phyloP scores from a whole-genome alignment of 2,797 vertebrate species.

The Pangasius mekongensis region DNA sequence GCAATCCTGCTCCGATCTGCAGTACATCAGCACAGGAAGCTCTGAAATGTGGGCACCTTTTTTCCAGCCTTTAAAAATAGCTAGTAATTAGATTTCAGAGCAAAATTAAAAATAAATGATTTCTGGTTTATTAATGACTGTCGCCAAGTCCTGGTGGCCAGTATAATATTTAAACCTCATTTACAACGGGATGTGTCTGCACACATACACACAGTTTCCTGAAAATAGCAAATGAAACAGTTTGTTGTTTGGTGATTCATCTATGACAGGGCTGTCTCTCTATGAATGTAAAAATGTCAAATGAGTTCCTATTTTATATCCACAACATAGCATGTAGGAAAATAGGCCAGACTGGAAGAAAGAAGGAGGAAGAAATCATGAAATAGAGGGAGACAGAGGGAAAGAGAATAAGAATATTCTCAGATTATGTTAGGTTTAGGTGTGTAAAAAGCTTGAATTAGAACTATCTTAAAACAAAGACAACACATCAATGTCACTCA shows the following conservation, averaged over 20 bases:
- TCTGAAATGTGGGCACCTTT: slow-evolving; percentile 68
- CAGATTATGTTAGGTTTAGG: background rate
- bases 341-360: slow-evolving; percentile 4
- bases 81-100: slow-evolving; percentile 81
- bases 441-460: background rate
- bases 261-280: slow-evolving; percentile 15
- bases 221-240: slow-evolving; percentile 4
- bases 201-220: background rate
- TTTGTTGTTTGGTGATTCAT: slow-evolving; percentile 23
- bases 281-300: slow-evolving; percentile 22
- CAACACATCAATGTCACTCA: background rate
- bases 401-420: background rate
- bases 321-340: slow-evolving; percentile 12
- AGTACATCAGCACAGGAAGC: slow-evolving; percentile 53
- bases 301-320: slow-evolving; percentile 4
- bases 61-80: slow-evolving; percentile 79
- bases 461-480: background rate
- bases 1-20: background rate
- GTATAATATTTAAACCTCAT: slow-evolving; percentile 72
- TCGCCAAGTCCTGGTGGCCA: slow-evolving; percentile 55
- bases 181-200: slow-evolving; percentile 14
- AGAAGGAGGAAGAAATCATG: slow-evolving; percentile 5
- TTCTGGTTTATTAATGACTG: slow-evolving; percentile 83
- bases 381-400: background rate
- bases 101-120: slow-evolving; percentile 88